Conservation (phyloP, 2,797 vertebrate species). For the Enteromius fasciolatus region DNA sequence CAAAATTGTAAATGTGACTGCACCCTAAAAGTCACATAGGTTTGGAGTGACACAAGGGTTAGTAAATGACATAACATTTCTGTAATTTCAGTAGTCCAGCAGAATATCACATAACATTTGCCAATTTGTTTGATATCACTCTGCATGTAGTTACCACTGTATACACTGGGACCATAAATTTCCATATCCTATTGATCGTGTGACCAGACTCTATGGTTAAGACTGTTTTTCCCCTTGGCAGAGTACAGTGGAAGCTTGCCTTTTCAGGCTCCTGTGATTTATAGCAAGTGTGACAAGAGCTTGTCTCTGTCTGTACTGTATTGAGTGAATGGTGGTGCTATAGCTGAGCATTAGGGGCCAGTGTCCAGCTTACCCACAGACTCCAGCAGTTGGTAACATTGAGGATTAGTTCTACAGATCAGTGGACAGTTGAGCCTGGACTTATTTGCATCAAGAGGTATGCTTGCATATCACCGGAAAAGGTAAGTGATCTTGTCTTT, state of each 20-base stretch:
- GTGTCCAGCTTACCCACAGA: slow-evolving; percentile 81
- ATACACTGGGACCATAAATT: neutral
- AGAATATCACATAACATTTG: neutral
- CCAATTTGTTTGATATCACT: neutral
- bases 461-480: slow-evolving; percentile 92
- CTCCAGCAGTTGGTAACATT: slow-evolving; percentile 98
- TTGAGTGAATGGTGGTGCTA: slow-evolving; percentile 66
- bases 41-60: neutral
- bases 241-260: slow-evolving; percentile 11
- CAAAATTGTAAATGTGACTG: too few species aligned
- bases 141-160: slow-evolving; percentile 6
- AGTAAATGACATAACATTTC: neutral
- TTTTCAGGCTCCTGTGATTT: slow-evolving; percentile 58
- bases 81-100: neutral
- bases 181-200: neutral
- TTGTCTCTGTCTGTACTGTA: slow-evolving; percentile 64
- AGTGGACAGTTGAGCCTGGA: slow-evolving; percentile 99
- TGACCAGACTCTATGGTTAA: slow-evolving; percentile 2
- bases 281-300: slow-evolving; percentile 59
- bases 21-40: too few species aligned
- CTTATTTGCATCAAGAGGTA: slow-evolving; percentile 98
- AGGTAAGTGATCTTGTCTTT: slow-evolving; percentile 92
- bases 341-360: slow-evolving; percentile 74
- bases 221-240: slow-evolving; percentile 2
- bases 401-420: slow-evolving; percentile 99